A percentile compares a stretch with the other conserved stretches of the same genome.
Conservation (phyloP, 2,888 invertebrate species). For the Malachius bipustulatus region DNA sequence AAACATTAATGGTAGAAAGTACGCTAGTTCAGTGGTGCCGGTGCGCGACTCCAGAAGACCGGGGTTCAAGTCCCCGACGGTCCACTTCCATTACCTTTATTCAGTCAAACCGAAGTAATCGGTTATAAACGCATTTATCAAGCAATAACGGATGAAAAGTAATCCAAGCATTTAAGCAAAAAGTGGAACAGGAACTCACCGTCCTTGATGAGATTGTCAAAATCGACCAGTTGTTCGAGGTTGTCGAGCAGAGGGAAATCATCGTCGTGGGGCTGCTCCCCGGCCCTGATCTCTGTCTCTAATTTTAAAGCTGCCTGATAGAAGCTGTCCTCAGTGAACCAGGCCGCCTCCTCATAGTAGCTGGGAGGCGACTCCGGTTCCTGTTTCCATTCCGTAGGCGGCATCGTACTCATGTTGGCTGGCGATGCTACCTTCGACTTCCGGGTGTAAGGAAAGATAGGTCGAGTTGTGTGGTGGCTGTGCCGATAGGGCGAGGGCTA, state of each 20-base stretch:
- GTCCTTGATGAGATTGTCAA: slow-evolving; percentile 58
- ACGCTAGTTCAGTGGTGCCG: too few species aligned
- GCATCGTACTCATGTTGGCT: slow-evolving; percentile 27
- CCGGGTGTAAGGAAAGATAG: slow-evolving; percentile 26
- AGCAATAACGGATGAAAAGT: too few species aligned
- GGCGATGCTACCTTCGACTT: slow-evolving; percentile 19
- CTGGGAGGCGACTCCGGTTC: slow-evolving; percentile 43
- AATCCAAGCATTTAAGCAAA: background rate
- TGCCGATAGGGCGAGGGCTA: slow-evolving; percentile 50
- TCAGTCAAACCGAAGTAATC: too few species aligned
- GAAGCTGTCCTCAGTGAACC: slow-evolving; percentile 28
- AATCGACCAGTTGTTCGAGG: slow-evolving; percentile 35
- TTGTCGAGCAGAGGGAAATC: slow-evolving; percentile 54
- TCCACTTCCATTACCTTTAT: too few species aligned
- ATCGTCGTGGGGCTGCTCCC: slow-evolving; percentile 42
- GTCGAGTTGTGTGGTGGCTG: slow-evolving; percentile 40
- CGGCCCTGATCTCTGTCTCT: slow-evolving; percentile 23
- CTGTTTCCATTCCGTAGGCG: slow-evolving; percentile 39
- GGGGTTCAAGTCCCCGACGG: too few species aligned
- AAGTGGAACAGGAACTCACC: slow-evolving; percentile 32
- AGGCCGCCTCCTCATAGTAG: slow-evolving; percentile 31
- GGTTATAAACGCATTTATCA: too few species aligned
- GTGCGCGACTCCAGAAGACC: too few species aligned
- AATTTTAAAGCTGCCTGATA: slow-evolving; percentile 30
- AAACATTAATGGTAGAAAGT: too few species aligned